These are phyloP conservation scores for Chlorops oryzae DNA, from an alignment of 1,140 invertebrate species.

Conservation along the genomic window DNA sequence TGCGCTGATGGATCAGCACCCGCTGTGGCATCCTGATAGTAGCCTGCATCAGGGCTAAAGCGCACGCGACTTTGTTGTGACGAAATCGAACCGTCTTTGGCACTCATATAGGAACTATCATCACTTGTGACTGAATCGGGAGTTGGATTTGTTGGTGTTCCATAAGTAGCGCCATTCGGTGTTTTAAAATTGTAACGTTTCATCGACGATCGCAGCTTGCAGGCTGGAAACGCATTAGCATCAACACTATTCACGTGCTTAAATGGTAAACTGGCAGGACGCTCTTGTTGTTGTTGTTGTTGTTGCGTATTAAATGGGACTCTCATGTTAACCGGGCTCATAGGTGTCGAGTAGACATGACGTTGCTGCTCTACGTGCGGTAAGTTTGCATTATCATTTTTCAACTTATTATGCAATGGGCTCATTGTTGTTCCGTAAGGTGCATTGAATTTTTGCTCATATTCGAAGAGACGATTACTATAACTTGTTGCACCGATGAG, in stretches of 20 bases:
- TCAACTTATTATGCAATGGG: no score
- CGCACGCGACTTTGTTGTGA: conserved; percentile 62
- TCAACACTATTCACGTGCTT: conserved; percentile 44
- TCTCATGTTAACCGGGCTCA: no score
- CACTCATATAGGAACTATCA: conserved; percentile 77
- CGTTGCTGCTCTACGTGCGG: no score
- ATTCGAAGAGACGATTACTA: no score
- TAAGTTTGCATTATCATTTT: no score
- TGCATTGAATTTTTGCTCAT: no score
- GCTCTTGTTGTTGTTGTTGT: conserved; percentile 46
- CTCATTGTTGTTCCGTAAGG: no score
- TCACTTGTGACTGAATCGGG: conserved; percentile 78
- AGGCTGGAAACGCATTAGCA: conserved; percentile 36
- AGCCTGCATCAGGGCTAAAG: conserved; percentile 73
- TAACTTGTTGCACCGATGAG: no score
- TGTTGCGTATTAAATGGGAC: conserved; percentile 13
- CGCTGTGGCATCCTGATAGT: conserved; percentile 49
- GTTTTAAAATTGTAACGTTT: conserved; percentile 61
- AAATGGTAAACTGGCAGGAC: conserved; percentile 65
- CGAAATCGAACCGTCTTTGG: conserved; percentile 64
- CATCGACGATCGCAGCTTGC: conserved; percentile 67
- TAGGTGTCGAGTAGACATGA: no score
- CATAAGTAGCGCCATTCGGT: conserved; percentile 17
- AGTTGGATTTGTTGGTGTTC: conserved; percentile 76
- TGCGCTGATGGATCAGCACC: background rate